These are phyloP conservation scores for Helleia helle DNA, from an alignment of 2,888 invertebrate genomes.

Conservation along the genomic window DNA sequence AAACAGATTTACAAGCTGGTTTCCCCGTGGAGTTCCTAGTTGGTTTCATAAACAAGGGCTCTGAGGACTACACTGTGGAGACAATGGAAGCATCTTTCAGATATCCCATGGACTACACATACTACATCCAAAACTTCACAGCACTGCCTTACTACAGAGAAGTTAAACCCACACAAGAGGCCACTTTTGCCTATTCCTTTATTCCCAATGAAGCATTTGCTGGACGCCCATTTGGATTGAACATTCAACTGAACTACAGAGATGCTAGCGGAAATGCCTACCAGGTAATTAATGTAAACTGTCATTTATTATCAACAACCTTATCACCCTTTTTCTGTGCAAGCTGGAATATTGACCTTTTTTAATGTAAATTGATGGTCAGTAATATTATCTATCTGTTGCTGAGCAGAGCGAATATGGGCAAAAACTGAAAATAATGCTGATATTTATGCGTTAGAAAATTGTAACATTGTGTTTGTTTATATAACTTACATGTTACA, in stretches of 20 bases:
- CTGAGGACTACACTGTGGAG: slow-evolving; percentile 92
- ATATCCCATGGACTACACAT: slow-evolving; percentile 98
- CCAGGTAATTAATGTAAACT: no score
- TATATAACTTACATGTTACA: no score
- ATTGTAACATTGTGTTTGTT: no score
- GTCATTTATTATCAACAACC: no score
- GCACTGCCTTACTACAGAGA: slow-evolving; percentile 89
- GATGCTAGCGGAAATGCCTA: slow-evolving; percentile 78
- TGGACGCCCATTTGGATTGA: slow-evolving; percentile 96
- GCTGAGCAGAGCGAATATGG: not conserved
- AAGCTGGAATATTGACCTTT: no score
- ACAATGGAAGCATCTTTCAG: slow-evolving; percentile 97
- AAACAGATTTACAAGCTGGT: slow-evolving; percentile 90
- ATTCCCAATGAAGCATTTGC: slow-evolving; percentile 97
- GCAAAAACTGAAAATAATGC: no score
- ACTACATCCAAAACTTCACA: slow-evolving; percentile 98
- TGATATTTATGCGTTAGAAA: no score
- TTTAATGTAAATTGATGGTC: no score
- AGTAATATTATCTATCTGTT: no score
- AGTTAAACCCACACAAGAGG: slow-evolving; percentile 93
- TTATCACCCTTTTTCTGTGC: no score
- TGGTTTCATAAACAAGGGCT: slow-evolving; percentile 96
- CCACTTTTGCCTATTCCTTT: slow-evolving; percentile 95
- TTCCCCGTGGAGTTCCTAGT: slow-evolving; percentile 95
- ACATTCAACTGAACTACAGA: slow-evolving; percentile 92